Evolutionary conservation across 2,113 vertebrate genomes (phyloP).

Genomic region (Micronycteris hirsuta): DNA sequence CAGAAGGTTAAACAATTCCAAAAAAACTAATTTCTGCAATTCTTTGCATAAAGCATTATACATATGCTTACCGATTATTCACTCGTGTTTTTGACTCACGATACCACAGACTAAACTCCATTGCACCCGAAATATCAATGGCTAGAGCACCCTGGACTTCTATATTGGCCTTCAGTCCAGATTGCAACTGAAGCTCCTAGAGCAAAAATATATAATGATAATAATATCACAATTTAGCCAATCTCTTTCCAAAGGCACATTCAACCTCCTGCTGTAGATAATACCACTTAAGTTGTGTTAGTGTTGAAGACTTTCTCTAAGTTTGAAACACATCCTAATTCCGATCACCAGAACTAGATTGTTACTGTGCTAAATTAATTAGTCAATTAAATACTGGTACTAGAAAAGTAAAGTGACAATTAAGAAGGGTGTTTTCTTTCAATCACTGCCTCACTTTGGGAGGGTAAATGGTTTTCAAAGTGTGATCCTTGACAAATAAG

Average conservation of each 20-base stretch:
- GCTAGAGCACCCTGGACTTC: slow-evolving; percentile 93
- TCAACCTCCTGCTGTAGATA: not conserved
- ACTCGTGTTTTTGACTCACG: slow-evolving; percentile 97
- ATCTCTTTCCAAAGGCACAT: not conserved
- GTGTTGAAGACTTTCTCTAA: not conserved
- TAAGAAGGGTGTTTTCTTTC: not conserved
- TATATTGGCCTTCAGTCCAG: slow-evolving; percentile 85
- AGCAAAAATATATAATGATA: not conserved
- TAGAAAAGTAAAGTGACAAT: not conserved
- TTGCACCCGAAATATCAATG: slow-evolving; percentile 96
- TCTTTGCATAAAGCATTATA: not conserved
- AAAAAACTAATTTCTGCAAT: not conserved
- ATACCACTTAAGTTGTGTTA: not conserved
- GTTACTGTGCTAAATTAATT: not conserved
- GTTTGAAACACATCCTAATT: not conserved
- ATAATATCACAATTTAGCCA: not conserved
- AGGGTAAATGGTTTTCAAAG: not conserved
- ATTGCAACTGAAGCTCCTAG: slow-evolving; percentile 92
- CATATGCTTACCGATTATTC: slow-evolving; percentile 89
- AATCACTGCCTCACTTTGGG: not conserved
- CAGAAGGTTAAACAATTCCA: not conserved
- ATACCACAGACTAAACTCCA: slow-evolving; percentile 99
- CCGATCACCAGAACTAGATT: not conserved
- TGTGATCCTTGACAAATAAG: not conserved
- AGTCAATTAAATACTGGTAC: not conserved